These are phyloP conservation scores for Hippocampus zosterae DNA, from an alignment of 2,113 vertebrate genomes.

Conservation along the genomic window DNA sequence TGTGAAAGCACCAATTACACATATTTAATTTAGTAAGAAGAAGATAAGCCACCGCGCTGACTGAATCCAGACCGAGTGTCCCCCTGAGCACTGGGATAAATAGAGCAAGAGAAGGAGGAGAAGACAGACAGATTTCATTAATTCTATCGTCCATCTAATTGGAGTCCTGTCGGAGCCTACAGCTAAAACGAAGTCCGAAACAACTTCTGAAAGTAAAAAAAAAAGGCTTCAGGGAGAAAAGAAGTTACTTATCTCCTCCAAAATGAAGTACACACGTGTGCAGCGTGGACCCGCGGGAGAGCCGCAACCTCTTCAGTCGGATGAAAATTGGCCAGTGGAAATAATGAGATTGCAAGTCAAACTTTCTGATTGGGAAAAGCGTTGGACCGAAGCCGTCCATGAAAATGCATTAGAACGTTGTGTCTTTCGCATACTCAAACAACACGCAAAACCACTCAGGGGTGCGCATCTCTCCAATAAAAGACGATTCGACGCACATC, in stretches of 20 bases:
- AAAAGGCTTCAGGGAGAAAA: constrained; percentile 27
- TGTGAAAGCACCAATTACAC: constrained; percentile 71
- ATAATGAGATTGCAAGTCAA: constrained; percentile 48
- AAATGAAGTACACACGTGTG: constrained; percentile 55
- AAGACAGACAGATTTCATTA: constrained; percentile 65
- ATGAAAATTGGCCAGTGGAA: constrained; percentile 49
- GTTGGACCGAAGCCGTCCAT: constrained; percentile 20
- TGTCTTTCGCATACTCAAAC: neutral
- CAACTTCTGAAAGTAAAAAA: constrained; percentile 48
- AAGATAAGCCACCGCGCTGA: constrained; percentile 51
- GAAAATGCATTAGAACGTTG: neutral
- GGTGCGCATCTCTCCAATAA: neutral
- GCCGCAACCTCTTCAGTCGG: constrained; percentile 33
- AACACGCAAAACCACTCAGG: neutral
- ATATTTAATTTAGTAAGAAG: constrained; percentile 69
- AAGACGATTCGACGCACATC: no score
- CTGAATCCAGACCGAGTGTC: constrained; percentile 71
- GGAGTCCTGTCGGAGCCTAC: constrained; percentile 60
- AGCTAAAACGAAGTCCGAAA: constrained; percentile 65
- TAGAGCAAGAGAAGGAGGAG: constrained; percentile 62
- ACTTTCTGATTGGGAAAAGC: constrained; percentile 31
- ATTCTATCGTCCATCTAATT: constrained; percentile 67
- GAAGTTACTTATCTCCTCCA: constrained; percentile 41
- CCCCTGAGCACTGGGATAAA: constrained; percentile 68
- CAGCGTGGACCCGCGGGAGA: constrained; percentile 47